Evolutionary conservation across 2,888 invertebrate genomes (phyloP), one percentile per base, ranked within the genome.

Genomic region (Coenonympha glycerion): DNA sequence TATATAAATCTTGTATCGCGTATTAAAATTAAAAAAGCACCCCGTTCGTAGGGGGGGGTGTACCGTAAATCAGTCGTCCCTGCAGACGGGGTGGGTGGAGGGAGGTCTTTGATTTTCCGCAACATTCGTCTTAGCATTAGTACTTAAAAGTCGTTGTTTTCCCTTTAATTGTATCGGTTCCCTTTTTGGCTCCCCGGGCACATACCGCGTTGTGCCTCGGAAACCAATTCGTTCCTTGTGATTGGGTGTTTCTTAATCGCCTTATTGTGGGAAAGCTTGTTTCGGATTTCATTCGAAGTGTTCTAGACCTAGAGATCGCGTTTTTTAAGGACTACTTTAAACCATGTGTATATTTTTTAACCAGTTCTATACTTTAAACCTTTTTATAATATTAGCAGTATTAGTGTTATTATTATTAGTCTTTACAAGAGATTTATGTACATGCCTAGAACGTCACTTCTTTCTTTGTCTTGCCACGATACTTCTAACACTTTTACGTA

Each of bases 71-170:
- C 84, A 84, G 80, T 61, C 82, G 82, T 77, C 83, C 82, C 80
- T 70, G 65, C 71, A 72, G 73, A 68, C 69, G 60, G 66, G 65
- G 66, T 65, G 55, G 62, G 70, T 69, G 66, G 3, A 22, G 70
- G 69, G 66, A 69, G 63, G 71, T 73, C 72, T 79, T 81, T 83
- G 84, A 86, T 86, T 87, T 86, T 87, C 81, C 87, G 83, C 85
- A 85, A 86, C 84, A 83, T 86, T 84, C 86, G 85, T 85, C 85
- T 84, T 81, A 79, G 79, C 79, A 79, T 82, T 83, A 83, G 77
- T 81, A 81, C 75, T 77, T 76, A 75, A 75, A 74, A 75, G 76
- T 73, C 71, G 76, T 76, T 83, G 82, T 82, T 81, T 82, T 79
- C 75, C 78, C 84, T 79, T 86, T 85, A 85, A 83, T 86, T 85